Conservation (phyloP, 2,113 vertebrate species). For the Passer domesticus region DNA sequence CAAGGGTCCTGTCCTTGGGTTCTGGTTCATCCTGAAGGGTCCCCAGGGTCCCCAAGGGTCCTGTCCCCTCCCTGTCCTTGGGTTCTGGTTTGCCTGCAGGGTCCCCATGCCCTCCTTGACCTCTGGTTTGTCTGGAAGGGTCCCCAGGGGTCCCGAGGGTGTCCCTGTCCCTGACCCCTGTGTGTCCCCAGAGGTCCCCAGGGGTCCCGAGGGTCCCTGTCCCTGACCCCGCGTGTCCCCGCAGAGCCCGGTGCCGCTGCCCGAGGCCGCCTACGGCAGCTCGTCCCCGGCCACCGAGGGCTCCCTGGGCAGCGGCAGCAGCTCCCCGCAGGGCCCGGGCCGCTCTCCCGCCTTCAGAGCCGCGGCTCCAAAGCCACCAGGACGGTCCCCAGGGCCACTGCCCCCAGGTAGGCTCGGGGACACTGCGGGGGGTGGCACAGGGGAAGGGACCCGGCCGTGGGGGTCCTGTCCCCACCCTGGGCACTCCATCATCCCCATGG, state of each 20-base stretch:
- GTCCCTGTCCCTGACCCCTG: neutral
- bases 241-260: slow-evolving; percentile 34
- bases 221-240: neutral
- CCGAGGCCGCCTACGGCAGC: slow-evolving; percentile 40
- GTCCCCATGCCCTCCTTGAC: too few species aligned
- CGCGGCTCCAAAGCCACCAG: slow-evolving; percentile 56
- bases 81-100: fast-evolving
- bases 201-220: too few species aligned
- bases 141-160: fast-evolving
- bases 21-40: neutral
- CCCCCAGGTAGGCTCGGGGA: slow-evolving; percentile 21
- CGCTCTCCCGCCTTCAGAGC: slow-evolving; percentile 74
- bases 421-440: fast-evolving
- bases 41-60: neutral
- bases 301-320: slow-evolving; percentile 28
- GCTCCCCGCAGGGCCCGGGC: slow-evolving; percentile 66
- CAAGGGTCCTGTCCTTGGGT: too few species aligned
- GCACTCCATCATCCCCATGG: fast-evolving
- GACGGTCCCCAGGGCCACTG: neutral
- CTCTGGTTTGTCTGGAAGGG: fast-evolving
- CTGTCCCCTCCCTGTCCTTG: neutral
- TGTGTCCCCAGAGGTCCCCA: neutral
- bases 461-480: neutral
- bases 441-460: fast-evolving
- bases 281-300: neutral